Percentiles rank a stretch among this genome's conserved stretches.
These are phyloP conservation scores for Dipus sagitta DNA, from an alignment of 2,797 vertebrate species.

Conservation along the genomic window DNA sequence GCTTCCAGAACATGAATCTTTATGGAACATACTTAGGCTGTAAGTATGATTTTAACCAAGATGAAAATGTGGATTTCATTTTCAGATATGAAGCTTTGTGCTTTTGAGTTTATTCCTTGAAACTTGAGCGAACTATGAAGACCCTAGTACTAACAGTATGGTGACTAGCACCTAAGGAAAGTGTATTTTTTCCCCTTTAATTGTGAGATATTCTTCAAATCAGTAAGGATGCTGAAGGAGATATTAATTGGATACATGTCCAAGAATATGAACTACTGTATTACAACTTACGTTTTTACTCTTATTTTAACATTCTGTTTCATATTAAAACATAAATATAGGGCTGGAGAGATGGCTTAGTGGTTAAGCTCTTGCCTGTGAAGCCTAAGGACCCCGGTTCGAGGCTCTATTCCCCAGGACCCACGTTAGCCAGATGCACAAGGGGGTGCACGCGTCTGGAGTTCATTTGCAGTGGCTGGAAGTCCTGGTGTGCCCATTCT, in stretches of 20 bases:
- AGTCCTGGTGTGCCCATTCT: too few relatives aligned
- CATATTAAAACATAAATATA: constrained; percentile 10
- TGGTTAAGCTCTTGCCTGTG: too few relatives aligned
- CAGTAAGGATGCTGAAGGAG: neutral
- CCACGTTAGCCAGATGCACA: too few relatives aligned
- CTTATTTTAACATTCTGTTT: constrained; percentile 20
- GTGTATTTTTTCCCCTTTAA: neutral
- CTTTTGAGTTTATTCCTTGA: constrained; percentile 51
- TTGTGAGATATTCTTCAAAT: constrained; percentile 52
- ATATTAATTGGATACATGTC: constrained; percentile 5
- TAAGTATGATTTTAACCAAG: neutral
- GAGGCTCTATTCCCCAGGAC: too few relatives aligned
- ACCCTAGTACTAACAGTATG: neutral
- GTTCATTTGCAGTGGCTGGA: too few relatives aligned
- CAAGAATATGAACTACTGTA: constrained; percentile 18
- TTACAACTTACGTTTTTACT: constrained; percentile 7
- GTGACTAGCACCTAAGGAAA: neutral
- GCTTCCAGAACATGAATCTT: neutral
- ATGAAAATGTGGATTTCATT: neutral
- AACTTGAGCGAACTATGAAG: neutral
- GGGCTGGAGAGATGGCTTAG: too few relatives aligned
- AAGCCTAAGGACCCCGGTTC: too few relatives aligned
- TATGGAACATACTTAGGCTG: neutral
- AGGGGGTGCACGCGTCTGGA: too few relatives aligned
- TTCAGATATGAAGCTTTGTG: constrained; percentile 10